Conservation (phyloP, 2,888 invertebrate genomes). For the Lasioglossum morio region DNA sequence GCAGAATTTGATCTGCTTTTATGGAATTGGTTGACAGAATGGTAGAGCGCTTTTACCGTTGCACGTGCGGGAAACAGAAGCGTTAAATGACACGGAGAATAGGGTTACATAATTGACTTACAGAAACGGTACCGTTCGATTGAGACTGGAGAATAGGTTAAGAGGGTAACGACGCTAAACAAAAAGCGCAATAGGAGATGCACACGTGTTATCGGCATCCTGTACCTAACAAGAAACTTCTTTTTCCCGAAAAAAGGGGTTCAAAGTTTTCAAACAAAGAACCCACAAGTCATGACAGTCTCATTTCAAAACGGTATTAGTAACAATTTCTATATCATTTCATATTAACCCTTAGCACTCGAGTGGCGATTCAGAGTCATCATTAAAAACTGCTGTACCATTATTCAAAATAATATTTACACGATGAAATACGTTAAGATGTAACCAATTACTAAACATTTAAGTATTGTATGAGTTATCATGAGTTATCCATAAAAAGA, state of each 20-base stretch:
- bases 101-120: constrained; percentile 43
- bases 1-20: not conserved
- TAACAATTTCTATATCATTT: not conserved
- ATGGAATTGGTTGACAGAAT: not conserved
- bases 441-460: too few species aligned
- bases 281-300: not conserved
- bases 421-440: too few species aligned
- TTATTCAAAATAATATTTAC: too few species aligned
- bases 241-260: not conserved
- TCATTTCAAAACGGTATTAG: not conserved
- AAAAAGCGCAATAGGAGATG: constrained; percentile 36
- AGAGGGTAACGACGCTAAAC: constrained; percentile 39
- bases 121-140: constrained; percentile 24
- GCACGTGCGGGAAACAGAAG: not conserved
- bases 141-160: constrained; percentile 45
- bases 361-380: too few species aligned
- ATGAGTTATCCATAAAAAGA: too few species aligned
- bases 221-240: not conserved
- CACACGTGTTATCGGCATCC: not conserved
- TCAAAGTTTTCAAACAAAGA: not conserved
- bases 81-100: constrained; percentile 16
- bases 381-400: too few species aligned
- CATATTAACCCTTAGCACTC: too few species aligned
- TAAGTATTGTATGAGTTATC: too few species aligned
- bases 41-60: not conserved